Base-by-base conservation (phyloP, 2,113 vertebrate genomes). In the Apistogramma diplotaenia region DNA sequence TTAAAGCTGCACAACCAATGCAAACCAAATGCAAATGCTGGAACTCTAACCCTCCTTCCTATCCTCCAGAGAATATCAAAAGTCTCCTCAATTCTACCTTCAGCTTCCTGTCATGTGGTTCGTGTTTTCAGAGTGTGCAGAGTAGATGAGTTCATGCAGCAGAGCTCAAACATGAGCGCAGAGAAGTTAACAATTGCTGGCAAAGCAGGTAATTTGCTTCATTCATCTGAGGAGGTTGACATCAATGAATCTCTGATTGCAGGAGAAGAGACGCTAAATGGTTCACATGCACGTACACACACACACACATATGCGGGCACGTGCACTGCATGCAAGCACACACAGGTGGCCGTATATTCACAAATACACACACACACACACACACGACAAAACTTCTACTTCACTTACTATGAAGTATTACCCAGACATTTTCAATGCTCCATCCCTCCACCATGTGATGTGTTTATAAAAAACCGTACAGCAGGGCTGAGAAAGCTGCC, bases 231-330 rank as follows among this genome's bases (percentile, higher is more conserved):
- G 78, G 23, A 65, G 58, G 77, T 61, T 5, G 13, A 70, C 85
- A 56, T 88, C 80, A 89, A 87, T 89, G 75, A 74, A 43, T 21
- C n/a, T 58, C 76, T 90, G 85, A 91, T 92, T 91, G 83, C 87
- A 77, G 79, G 6, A 81, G 81, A 91, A 57, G 65, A 85, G 72
- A 83, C 19, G 37, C 75, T 70, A 71, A 85, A 72, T 18, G 3
- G 31, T n/a, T n/a, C n/a, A n/a, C n/a, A n/a, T n/a, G n/a, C n/a
- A n/a, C n/a, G n/a, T n/a, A n/a, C n/a, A n/a, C 13, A 18, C 31
- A 33, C 56, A 40, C 54, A 23, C 60, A 79, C 54, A 74, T 12
- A 46, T 55, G 70, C 16, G 25, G 37, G 62, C 55, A 35, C 40
- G 33, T 76, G 54, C 10, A 21, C 6, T 6, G 13, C 6, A 21